Evolutionary conservation across 1,140 invertebrate species (phyloP), one percentile per base, ranked within the genome.

Genomic region (Pogonognathellus flavescens): DNA sequence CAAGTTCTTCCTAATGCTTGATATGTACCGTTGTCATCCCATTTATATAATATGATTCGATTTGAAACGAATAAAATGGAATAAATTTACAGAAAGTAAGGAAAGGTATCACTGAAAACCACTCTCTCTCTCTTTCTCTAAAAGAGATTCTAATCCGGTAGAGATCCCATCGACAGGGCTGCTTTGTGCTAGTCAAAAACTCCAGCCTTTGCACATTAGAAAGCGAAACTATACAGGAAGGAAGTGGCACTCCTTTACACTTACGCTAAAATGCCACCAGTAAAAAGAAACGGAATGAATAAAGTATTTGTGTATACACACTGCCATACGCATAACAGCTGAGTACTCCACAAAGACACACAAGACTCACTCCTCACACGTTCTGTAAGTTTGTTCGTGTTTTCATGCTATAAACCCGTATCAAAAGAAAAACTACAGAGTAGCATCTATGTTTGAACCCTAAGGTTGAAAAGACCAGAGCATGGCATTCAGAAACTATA

Each of bases 361-460:
- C 53, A 57, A 13, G 3, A 9, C 53, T 57, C 11, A 5, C n/a
- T 57, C 53, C n/a, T 2, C n/a, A n/a, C 53, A 13, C n/a, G 11
- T 41, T 49, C 14, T 50, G 62, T 41, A 70, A 76, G 31, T 31
- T 76, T 76, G 25, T 31, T 50, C 25, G 70, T 76, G 41, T 50
- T 50, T 76, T 76, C 70, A 76, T 16, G 70, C 31, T 76, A 76
- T 76, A 66, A 66, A 66, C n/a, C 31, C n/a, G 49, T 18, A 50
- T 31, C 18, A 31, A 76, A 76, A 76, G 70, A 76, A 76, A 76
- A 25, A n/a, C n/a, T 76, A 76, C 53, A 76, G n/a, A 76, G 70
- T 49, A 76, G 31, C 49, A 76, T 66, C 22, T 31, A 3, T 66
- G 22, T 66, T 25, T 66, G 22, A 25, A 25, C 62, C 20, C 62